A percentile compares a stretch with the other conserved stretches of the same genome.
phyloP scores from a whole-genome alignment of 2,888 invertebrate species.

The Cantharis lateralis region DNA sequence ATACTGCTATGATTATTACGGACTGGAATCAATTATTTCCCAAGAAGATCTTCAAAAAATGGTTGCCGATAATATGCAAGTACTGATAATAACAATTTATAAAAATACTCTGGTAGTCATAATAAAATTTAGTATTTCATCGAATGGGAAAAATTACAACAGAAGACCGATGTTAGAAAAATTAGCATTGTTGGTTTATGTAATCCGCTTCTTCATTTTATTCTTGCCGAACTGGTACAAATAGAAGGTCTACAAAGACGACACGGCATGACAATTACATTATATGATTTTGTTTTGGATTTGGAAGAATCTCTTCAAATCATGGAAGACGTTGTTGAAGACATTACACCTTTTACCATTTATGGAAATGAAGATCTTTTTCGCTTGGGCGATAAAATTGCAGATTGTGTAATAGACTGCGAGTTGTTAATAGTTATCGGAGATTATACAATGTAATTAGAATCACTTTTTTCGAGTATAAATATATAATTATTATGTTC shows the following conservation, averaged over 20 bases:
- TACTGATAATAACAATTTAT: constrained; percentile 20
- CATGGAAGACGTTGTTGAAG: constrained; percentile 39
- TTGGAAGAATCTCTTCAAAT: constrained; percentile 25
- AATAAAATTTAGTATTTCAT: constrained; percentile 12
- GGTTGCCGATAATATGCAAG: constrained; percentile 43
- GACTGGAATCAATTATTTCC: constrained; percentile 49
- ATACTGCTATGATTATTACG: constrained; percentile 66
- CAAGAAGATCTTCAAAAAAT: constrained; percentile 44
- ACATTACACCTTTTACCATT: constrained; percentile 32
- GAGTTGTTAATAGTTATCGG: constrained; percentile 62
- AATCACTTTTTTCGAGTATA: background rate
- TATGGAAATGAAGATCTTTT: constrained; percentile 17
- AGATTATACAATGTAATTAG: constrained; percentile 46
- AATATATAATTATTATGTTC: background rate
- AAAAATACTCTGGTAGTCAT: background rate
- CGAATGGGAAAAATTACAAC: constrained; percentile 3
- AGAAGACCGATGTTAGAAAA: constrained; percentile 13
- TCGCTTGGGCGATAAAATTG: constrained; percentile 53
- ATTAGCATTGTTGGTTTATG: constrained; percentile 46
- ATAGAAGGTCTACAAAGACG: constrained; percentile 37
- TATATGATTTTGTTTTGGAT: constrained; percentile 43
- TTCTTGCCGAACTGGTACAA: constrained; percentile 44
- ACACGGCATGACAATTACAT: constrained; percentile 41
- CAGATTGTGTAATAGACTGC: constrained; percentile 56
- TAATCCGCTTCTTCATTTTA: constrained; percentile 37